Conservation (phyloP, 2,797 vertebrate species). For the Somateria mollissima region DNA sequence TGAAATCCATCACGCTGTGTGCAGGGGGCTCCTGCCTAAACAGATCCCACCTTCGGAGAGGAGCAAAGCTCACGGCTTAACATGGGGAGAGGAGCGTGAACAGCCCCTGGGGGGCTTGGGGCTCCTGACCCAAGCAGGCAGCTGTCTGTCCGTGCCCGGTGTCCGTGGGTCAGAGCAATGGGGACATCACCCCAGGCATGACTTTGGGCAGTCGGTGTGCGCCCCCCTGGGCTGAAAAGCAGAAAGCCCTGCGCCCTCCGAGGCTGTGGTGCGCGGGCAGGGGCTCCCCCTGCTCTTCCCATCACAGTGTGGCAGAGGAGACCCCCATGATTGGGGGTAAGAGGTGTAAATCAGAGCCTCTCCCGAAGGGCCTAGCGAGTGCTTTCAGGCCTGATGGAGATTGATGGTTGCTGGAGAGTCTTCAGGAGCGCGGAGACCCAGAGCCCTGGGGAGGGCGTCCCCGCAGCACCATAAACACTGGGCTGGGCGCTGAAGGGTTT, state of each 20-base stretch:
- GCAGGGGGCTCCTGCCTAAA: not conserved
- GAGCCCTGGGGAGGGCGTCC: not conserved
- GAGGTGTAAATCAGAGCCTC: not conserved
- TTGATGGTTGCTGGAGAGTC: not conserved
- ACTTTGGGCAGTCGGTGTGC: no score
- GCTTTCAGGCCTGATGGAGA: not conserved
- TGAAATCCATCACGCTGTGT: not conserved
- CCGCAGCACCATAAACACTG: not conserved
- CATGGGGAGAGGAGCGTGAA: not conserved
- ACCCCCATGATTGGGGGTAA: not conserved
- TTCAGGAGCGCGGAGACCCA: not conserved
- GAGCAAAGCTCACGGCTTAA: not conserved
- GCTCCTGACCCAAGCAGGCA: rapidly evolving
- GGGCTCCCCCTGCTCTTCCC: not conserved
- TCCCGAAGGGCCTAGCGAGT: not conserved
- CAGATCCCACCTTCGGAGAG: not conserved
- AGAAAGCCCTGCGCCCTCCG: not conserved
- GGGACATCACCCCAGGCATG: no score
- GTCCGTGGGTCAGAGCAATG: no score
- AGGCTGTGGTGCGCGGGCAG: rapidly evolving
- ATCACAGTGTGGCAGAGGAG: not conserved
- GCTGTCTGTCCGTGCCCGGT: not conserved
- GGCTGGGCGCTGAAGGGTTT: not conserved
- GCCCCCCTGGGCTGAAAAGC: no score
- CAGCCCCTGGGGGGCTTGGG: rapidly evolving